These are phyloP conservation scores for Cairina moschata DNA, from an alignment of 2,113 vertebrate genomes.

Conservation along the genomic window DNA sequence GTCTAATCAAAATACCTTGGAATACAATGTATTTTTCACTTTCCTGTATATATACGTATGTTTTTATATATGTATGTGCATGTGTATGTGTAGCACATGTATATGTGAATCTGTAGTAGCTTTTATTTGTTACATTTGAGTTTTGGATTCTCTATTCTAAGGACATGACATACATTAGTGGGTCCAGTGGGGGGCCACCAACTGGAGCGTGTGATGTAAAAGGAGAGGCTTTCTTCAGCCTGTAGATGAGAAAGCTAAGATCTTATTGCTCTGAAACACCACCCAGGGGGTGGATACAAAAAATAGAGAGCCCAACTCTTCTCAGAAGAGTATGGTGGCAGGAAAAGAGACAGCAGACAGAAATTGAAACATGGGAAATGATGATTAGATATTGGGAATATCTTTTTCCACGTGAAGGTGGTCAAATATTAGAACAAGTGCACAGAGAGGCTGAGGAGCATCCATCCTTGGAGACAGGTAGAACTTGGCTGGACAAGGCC, in stretches of 20 bases:
- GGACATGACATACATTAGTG: not conserved
- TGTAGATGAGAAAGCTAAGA: not conserved
- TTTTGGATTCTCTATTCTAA: not conserved
- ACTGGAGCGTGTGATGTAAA: not conserved
- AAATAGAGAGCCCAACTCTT: not conserved
- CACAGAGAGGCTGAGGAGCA: not conserved
- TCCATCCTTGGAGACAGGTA: not conserved
- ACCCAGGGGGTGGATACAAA: not conserved
- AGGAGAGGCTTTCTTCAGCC: not conserved
- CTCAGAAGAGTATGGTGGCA: not conserved
- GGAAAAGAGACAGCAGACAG: not conserved
- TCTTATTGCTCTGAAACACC: not conserved
- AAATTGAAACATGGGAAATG: not conserved
- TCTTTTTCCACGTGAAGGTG: fast-evolving
- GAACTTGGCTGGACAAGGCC: not conserved
- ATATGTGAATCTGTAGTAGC: not conserved
- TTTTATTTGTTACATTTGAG: not conserved
- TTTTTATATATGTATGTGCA: not conserved
- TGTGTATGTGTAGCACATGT: not conserved
- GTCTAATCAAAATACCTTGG: not conserved
- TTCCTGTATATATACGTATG: not conserved
- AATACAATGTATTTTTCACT: not conserved
- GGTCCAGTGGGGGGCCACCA: not conserved
- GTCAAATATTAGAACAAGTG: not conserved
- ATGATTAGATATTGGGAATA: not conserved